Evolutionary conservation across 2,888 invertebrate species (phyloP), one percentile per base, ranked within the genome.

Genomic region (Brenthis ino): DNA sequence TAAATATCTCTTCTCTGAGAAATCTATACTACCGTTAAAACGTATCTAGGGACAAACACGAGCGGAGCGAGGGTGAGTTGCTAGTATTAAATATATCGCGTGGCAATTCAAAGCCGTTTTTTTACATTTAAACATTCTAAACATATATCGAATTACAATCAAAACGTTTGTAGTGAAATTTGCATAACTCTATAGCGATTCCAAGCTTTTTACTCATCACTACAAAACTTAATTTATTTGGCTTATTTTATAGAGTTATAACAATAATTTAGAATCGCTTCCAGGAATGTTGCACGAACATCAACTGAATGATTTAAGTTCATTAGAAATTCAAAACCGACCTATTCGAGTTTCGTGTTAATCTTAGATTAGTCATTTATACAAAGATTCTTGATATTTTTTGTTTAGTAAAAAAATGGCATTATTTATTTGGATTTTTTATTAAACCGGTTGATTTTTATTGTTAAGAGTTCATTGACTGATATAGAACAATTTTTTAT

Each of bases 361-460:
- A 85, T 85, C 83, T 83, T 80, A 84, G 82, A 85, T 86, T 85
- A 86, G 81, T 85, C 85, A 86, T 87, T 87, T 86, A 87, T 86
- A 83, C 84, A 80, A 82, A 85, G 85, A 80, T 78, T 84, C 83
- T 83, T 84, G 78, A 81, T 82, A 82, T 84, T 87, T 84, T 85
- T 79, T 79, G 79, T 75, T 73, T 74, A 71, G 69, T 71, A 68
- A 75, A 74, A 68, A 71, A 71, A 67, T 65, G 69, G 65, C 76
- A 72, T 76, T 67, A 74, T 77, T 80, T 79, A 81, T 78, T 73
- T 75, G 72, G 54, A 43, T 8, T 55, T 73, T 64, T 67, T 73
- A 74, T 69, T 70, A 65, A 69, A 55, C 28, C 63, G 51, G 28
- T 63, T 43, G 56, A 33, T 67, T 69, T 69, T 69, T 67, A 61